Conservation (phyloP, 2,113 vertebrate genomes). For the Rhipidura dahli region DNA sequence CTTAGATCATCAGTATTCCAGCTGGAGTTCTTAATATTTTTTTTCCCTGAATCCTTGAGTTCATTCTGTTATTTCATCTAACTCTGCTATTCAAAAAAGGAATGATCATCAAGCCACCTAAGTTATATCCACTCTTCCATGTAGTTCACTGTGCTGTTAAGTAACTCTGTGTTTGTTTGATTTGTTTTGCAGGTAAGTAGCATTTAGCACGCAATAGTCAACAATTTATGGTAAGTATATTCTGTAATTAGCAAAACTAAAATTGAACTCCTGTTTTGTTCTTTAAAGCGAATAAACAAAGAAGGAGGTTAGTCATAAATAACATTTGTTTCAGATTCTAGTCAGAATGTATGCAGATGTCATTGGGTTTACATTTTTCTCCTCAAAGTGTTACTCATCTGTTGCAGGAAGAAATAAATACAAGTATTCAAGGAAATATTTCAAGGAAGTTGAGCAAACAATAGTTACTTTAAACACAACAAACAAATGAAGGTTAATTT, state of each 20-base stretch:
- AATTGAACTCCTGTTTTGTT: neutral
- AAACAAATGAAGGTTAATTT: neutral
- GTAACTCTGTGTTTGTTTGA: neutral
- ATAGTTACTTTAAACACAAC: neutral
- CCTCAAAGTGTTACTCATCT: neutral
- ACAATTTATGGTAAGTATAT: slow-evolving; percentile 7
- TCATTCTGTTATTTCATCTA: neutral
- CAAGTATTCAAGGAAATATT: neutral
- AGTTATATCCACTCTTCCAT: neutral
- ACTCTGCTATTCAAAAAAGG: neutral
- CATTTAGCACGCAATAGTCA: neutral
- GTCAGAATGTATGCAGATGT: neutral
- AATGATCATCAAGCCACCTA: neutral
- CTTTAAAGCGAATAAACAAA: neutral
- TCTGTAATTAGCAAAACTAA: neutral
- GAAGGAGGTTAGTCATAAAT: neutral
- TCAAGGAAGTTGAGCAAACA: neutral
- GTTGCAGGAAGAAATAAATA: neutral
- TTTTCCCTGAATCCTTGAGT: neutral
- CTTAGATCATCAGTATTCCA: neutral
- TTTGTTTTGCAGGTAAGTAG: slow-evolving; percentile 64
- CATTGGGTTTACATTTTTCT: neutral
- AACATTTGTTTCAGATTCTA: neutral
- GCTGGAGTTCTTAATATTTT: neutral
- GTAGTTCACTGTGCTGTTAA: neutral